phyloP scores from a whole-genome alignment of 2,797 vertebrate genomes.

The Eulemur mongoz region DNA sequence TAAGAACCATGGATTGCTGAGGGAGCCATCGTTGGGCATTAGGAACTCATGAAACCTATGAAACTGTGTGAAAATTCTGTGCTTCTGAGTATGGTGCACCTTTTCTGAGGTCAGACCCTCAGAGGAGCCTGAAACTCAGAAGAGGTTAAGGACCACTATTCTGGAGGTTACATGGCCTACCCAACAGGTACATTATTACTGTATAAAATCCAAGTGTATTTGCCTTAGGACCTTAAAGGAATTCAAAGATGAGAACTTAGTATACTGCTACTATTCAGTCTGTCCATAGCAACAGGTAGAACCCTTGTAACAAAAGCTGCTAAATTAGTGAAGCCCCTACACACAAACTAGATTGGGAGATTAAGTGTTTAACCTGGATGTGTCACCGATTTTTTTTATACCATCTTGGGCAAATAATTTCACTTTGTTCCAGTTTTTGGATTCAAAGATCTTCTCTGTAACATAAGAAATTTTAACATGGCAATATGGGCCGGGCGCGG shows the following conservation, averaged over 20 bases:
- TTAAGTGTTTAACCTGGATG: neutral
- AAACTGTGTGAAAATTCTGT: neutral
- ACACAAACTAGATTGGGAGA: neutral
- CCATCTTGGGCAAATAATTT: neutral
- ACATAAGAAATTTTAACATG: slow-evolving; percentile 17
- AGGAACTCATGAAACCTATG: neutral
- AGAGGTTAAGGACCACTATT: neutral
- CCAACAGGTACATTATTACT: neutral
- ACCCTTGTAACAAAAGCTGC: neutral
- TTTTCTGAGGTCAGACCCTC: slow-evolving; percentile 13
- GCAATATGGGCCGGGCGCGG: too few relatives aligned
- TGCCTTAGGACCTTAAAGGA: neutral
- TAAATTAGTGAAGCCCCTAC: neutral
- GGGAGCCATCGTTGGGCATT: neutral
- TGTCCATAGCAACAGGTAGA: neutral
- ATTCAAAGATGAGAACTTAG: neutral
- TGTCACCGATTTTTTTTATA: neutral
- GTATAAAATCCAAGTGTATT: neutral
- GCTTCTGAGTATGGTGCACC: neutral
- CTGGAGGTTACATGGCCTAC: neutral
- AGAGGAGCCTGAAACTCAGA: neutral
- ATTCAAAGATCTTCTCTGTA: slow-evolving; percentile 19
- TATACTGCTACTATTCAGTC: too few relatives aligned
- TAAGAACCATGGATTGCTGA: neutral
- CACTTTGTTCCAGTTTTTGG: slow-evolving; percentile 29